Conservation (phyloP, 2,113 vertebrate genomes). For the Campylomormyrus numenius region DNA sequence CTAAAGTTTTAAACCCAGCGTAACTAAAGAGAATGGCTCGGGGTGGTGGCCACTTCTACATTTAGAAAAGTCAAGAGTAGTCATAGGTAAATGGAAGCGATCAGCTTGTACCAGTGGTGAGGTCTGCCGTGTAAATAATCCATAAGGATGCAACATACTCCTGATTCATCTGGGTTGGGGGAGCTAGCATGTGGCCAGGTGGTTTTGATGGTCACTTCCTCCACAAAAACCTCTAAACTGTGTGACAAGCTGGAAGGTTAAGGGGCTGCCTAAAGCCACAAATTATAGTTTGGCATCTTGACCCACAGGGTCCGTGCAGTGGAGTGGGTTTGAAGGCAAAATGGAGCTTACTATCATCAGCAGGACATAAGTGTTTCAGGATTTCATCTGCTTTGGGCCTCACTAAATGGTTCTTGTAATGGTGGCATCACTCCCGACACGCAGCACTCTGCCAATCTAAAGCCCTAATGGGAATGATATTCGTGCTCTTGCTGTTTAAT, state of each 20-base stretch:
- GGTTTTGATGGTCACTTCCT: not conserved
- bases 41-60: not conserved
- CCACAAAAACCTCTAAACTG: not conserved
- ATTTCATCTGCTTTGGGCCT: not conserved
- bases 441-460: not conserved
- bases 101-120: not conserved
- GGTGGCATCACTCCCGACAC: not conserved
- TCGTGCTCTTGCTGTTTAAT: not conserved
- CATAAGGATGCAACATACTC: not conserved
- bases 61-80: not conserved
- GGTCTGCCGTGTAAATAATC: not conserved
- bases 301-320: not conserved
- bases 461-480: not conserved
- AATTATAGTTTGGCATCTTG: not conserved
- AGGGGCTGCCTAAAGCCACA: not conserved
- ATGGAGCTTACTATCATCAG: not conserved
- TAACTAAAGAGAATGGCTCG: not conserved
- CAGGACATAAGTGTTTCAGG: not conserved
- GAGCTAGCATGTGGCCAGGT: not conserved
- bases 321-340: not conserved
- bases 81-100: not conserved
- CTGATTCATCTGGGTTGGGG: not conserved
- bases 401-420: not conserved
- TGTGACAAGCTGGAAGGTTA: not conserved
- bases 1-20: not conserved